Percentiles rank a stretch among this genome's conserved stretches.
phyloP scores from a whole-genome alignment of 1,140 invertebrate genomes.

The Ylistrum balloti region DNA sequence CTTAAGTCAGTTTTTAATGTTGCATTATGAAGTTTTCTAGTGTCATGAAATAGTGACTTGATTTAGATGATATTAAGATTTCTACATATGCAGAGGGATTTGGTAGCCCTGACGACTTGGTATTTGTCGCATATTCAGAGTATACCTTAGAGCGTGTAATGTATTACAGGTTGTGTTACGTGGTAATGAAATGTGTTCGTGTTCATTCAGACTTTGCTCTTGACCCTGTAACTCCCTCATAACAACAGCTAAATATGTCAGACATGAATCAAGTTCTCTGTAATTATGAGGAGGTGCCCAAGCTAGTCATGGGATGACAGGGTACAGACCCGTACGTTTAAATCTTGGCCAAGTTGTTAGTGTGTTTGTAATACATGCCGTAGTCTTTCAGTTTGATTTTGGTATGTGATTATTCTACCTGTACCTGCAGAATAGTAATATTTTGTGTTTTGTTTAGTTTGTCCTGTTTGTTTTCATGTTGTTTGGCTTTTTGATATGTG shows the following conservation, averaged over 20 bases:
- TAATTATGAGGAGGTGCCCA: neutral
- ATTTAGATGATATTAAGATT: conserved; percentile 10
- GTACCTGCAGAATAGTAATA: too few species aligned
- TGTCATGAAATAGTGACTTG: neutral
- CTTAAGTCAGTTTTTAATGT: neutral
- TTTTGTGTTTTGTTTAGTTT: neutral
- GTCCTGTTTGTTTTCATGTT: conserved; percentile 4
- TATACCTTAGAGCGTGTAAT: neutral
- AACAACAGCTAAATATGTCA: neutral
- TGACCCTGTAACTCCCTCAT: neutral
- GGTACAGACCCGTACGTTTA: neutral
- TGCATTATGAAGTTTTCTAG: neutral
- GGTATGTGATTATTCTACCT: neutral
- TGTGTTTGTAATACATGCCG: neutral
- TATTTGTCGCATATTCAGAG: neutral
- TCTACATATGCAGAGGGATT: neutral
- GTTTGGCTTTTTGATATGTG: neutral
- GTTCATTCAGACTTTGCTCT: neutral
- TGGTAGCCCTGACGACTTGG: neutral
- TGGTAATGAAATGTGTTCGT: neutral
- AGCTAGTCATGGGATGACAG: neutral
- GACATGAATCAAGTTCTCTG: neutral
- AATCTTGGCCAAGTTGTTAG: neutral
- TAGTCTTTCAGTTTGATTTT: conserved; percentile 40
- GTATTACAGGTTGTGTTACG: conserved; percentile 23